A percentile compares a stretch with the other conserved stretches of the same genome.
Evolutionary conservation across 2,888 invertebrate genomes (phyloP).

Genomic region (Tortricodes alternella): DNA sequence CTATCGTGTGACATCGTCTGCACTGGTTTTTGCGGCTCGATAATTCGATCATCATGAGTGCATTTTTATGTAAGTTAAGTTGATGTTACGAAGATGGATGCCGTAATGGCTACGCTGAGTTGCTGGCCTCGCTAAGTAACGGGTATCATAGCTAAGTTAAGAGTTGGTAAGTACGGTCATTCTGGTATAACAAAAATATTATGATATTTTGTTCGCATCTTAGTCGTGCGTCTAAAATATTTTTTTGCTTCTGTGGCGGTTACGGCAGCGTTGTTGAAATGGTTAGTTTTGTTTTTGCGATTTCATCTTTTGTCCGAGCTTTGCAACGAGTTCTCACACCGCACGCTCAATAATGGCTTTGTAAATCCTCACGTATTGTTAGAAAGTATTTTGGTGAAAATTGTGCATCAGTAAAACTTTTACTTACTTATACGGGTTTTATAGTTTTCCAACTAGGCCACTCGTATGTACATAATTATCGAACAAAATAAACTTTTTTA

Average conservation of each 20-base stretch:
- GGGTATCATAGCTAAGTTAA: constrained; percentile 5
- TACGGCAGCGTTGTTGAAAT: constrained; percentile 39
- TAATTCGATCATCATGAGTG: constrained; percentile 46
- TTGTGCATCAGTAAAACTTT: too few species aligned
- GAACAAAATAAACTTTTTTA: not conserved
- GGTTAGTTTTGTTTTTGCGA: constrained; percentile 55
- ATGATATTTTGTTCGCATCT: constrained; percentile 42
- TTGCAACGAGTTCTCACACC: constrained; percentile 46
- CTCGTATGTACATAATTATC: not conserved
- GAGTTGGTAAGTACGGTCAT: not conserved
- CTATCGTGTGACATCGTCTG: constrained; percentile 52
- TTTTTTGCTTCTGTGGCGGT: constrained; percentile 43
- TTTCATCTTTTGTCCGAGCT: constrained; percentile 42
- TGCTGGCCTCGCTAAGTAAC: constrained; percentile 35
- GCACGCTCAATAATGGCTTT: constrained; percentile 44
- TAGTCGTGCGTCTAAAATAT: constrained; percentile 47
- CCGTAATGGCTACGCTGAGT: constrained; percentile 35
- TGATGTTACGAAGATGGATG: constrained; percentile 41
- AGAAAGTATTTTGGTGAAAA: constrained; percentile 52
- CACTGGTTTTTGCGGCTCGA: constrained; percentile 47
- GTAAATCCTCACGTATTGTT: constrained; percentile 57
- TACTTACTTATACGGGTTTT: constrained; percentile 4
- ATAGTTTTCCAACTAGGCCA: constrained; percentile 14
- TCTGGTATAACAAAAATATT: constrained; percentile 11
- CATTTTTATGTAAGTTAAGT: constrained; percentile 46